Evolutionary conservation across 2,797 vertebrate genomes (phyloP), one percentile per base, ranked within the genome.

Genomic region (Gila robusta): DNA sequence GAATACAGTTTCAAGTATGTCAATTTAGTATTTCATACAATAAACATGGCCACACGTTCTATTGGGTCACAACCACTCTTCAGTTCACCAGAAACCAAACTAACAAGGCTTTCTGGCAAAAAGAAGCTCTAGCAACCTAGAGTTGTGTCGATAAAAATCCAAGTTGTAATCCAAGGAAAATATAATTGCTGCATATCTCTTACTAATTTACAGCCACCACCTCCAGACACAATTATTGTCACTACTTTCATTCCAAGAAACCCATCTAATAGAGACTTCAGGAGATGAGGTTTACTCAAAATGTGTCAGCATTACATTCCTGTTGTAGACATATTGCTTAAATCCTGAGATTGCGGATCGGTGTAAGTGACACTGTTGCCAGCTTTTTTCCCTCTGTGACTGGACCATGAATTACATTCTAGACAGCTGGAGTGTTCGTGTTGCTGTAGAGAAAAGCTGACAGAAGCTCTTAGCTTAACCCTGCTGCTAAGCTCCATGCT

Each of bases 341-440:
- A 88, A 92, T 88, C 78, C 69, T 67, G 66, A 66, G 85, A 88
- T 88, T 89, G 83, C 77, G 88, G 84, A 59, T 73, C 59, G 69
- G 88, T 88, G 86, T 88, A 91, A 89, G 84, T 88, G 86, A 91
- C 85, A 92, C 64, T 85, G 44, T 77, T 84, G 83, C 81, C 89
- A 77, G 91, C 85, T 87, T 86, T 82, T 80, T 86, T 73, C 84
- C 83, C 86, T 82, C 47, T 28, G 78, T 73, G 78, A 89, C 89
- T 86, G 16, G 59, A n/a, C 87, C 84, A 91, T 91, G 81, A 87
- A 93, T 82, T 89, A 82, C 85, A 79, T 86, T 54, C 70, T 59
- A 85, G 86, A 90, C 91, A 91, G 88, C 91, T 90, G 86, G 83
- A 86, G 84, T 87, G 89, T 86, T 90, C 66, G 79, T 37, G 86